Conservation (phyloP, 1,140 invertebrate species). For the Cepaea nemoralis region DNA sequence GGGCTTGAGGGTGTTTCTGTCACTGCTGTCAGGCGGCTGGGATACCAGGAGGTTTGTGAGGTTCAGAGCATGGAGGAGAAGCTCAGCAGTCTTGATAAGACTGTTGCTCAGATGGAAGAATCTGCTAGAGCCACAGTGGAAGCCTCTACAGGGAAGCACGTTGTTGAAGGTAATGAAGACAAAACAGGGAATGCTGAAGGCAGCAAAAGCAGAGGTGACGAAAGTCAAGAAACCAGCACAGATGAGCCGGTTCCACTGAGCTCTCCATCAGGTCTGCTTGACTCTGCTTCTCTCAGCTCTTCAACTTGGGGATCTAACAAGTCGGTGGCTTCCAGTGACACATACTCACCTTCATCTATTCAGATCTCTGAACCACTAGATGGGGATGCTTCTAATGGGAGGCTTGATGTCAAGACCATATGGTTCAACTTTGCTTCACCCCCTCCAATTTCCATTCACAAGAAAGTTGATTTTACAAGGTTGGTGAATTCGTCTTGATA, state of each 20-base stretch:
- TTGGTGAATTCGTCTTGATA: too few relatives aligned
- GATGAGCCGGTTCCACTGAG: slow-evolving; percentile 44
- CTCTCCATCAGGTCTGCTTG: slow-evolving; percentile 38
- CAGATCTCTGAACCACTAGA: slow-evolving; percentile 53
- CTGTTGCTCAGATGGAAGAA: slow-evolving; percentile 54
- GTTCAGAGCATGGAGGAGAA: slow-evolving; percentile 52
- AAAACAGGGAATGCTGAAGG: slow-evolving; percentile 34
- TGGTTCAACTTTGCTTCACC: slow-evolving; percentile 99
- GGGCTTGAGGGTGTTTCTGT: slow-evolving; percentile 90
- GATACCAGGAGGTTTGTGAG: slow-evolving; percentile 60
- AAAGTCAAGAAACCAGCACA: slow-evolving; percentile 40
- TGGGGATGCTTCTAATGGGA: slow-evolving; percentile 72
- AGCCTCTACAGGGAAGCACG: not conserved
- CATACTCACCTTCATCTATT: slow-evolving; percentile 7
- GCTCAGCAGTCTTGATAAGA: slow-evolving; percentile 56
- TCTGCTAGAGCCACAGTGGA: slow-evolving; percentile 36
- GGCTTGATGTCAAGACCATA: slow-evolving; percentile 87
- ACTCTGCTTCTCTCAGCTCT: slow-evolving; percentile 46
- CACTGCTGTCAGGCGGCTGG: slow-evolving; percentile 80
- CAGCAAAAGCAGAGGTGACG: slow-evolving; percentile 22
- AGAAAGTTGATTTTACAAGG: slow-evolving; percentile 94
- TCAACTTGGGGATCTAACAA: slow-evolving; percentile 61
- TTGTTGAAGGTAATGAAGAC: slow-evolving; percentile 23
- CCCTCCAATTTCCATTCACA: slow-evolving; percentile 90
- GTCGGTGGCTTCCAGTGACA: slow-evolving; percentile 57